These are phyloP conservation scores for Megaceryle maxima DNA, from an alignment of 2,113 vertebrate genomes.

Conservation along the genomic window DNA sequence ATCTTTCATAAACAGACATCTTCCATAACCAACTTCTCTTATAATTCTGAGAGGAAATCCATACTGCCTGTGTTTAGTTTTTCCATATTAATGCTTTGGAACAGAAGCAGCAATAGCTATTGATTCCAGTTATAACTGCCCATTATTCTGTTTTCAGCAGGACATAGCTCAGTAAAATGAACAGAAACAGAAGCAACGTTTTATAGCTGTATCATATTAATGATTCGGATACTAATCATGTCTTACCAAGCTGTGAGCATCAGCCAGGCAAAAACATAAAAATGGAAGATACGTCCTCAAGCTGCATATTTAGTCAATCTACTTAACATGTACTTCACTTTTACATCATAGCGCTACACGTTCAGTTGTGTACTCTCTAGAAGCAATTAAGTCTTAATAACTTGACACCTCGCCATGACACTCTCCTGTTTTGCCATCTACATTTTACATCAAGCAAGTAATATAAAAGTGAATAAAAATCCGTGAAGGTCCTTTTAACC, in stretches of 20 bases:
- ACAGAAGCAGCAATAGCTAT: background rate
- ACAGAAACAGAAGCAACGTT: background rate
- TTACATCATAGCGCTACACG: background rate
- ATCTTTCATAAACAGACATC: background rate
- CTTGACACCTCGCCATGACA: background rate
- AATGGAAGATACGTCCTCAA: background rate
- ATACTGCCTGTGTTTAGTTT: background rate
- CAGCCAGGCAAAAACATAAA: background rate
- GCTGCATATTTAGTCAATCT: background rate
- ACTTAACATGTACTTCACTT: background rate
- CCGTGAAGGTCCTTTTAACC: slow-evolving; percentile 24
- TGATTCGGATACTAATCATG: background rate
- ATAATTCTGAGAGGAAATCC: background rate
- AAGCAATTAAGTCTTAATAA: slow-evolving; percentile 37
- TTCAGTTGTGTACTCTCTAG: background rate
- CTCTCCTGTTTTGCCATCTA: background rate
- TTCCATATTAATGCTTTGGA: background rate
- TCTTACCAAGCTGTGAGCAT: background rate
- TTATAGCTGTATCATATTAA: background rate
- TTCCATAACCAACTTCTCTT: background rate
- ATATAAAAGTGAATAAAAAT: slow-evolving; percentile 8
- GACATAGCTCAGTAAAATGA: background rate
- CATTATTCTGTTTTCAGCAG: background rate
- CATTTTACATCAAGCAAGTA: background rate
- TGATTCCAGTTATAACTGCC: background rate